Percentiles rank a stretch among this genome's conserved stretches.
phyloP scores from a whole-genome alignment of 2,113 vertebrate species.

The Crocuta crocuta region DNA sequence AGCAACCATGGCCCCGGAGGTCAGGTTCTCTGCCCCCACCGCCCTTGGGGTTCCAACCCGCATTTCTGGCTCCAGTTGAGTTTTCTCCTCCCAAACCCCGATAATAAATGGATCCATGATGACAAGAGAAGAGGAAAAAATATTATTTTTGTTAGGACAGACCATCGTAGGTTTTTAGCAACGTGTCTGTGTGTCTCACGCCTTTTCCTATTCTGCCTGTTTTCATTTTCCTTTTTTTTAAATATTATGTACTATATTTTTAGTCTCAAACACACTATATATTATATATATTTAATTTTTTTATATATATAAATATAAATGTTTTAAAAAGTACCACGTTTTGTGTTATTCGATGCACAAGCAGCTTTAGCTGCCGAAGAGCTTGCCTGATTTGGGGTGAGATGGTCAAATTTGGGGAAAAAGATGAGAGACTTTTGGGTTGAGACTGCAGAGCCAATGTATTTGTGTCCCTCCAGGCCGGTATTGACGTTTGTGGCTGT shows the following conservation, averaged over 20 bases:
- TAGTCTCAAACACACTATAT: constrained; percentile 89
- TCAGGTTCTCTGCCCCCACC: background rate
- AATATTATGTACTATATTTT: constrained; percentile 91
- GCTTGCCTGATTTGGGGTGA: background rate
- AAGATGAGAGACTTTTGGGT: background rate
- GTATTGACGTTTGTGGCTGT: background rate
- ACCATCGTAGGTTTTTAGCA: constrained; percentile 81
- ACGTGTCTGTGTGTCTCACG: constrained; percentile 81
- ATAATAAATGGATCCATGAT: constrained; percentile 70
- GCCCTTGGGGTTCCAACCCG: background rate
- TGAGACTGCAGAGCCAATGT: background rate
- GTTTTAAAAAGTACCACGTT: constrained; percentile 80
- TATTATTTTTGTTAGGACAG: constrained; percentile 82
- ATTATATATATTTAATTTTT: constrained; percentile 91
- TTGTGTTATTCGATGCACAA: constrained; percentile 55
- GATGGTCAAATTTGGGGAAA: background rate
- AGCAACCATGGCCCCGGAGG: background rate
- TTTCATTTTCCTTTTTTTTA: constrained; percentile 80
- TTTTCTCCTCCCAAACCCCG: constrained; percentile 32
- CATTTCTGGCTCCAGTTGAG: constrained; percentile 33
- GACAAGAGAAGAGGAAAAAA: constrained; percentile 61
- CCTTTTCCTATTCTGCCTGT: constrained; percentile 80
- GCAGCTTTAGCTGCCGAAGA: background rate
- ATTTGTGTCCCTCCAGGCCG: background rate
- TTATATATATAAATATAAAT: constrained; percentile 90